A percentile compares a stretch with the other conserved stretches of the same genome.
Evolutionary conservation across 2,113 vertebrate genomes (phyloP).

Genomic region (Boleophthalmus pectinirostris): DNA sequence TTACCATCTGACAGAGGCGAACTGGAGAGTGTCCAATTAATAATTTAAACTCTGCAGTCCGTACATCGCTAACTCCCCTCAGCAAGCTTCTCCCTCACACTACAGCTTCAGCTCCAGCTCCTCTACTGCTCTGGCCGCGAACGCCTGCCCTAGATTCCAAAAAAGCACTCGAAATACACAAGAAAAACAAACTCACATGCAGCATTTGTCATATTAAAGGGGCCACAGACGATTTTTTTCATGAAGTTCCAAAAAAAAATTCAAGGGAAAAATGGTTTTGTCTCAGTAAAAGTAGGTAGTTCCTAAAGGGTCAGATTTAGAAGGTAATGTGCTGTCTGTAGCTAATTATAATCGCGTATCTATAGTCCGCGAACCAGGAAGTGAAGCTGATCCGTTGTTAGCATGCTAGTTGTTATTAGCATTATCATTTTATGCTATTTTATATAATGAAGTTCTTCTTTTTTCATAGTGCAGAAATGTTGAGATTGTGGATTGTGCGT

Average conservation of each 20-base stretch:
- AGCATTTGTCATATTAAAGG: background rate
- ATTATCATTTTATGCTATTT: too few species aligned
- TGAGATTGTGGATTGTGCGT: background rate
- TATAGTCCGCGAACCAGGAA: too few species aligned
- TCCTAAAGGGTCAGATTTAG: too few species aligned
- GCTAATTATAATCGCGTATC: too few species aligned
- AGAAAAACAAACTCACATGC: background rate
- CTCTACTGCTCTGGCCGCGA: background rate
- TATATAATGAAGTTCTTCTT: too few species aligned
- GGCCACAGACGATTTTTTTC: too few species aligned
- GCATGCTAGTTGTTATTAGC: too few species aligned
- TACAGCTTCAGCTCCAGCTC: background rate
- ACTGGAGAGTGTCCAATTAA: slow-evolving; percentile 65
- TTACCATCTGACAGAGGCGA: slow-evolving; percentile 60
- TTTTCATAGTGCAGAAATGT: background rate
- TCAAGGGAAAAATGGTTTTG: too few species aligned
- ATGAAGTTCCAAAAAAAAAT: too few species aligned
- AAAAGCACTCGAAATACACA: background rate
- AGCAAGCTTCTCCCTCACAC: slow-evolving; percentile 45
- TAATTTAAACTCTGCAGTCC: slow-evolving; percentile 77
- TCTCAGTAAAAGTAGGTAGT: too few species aligned
- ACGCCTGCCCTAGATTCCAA: slow-evolving; percentile 8
- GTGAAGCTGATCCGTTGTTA: too few species aligned
- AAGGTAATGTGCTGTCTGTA: too few species aligned
- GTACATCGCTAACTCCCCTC: slow-evolving; percentile 60